Base-by-base conservation (phyloP, 1,140 invertebrate genomes). In the Platyscapa corneri region DNA sequence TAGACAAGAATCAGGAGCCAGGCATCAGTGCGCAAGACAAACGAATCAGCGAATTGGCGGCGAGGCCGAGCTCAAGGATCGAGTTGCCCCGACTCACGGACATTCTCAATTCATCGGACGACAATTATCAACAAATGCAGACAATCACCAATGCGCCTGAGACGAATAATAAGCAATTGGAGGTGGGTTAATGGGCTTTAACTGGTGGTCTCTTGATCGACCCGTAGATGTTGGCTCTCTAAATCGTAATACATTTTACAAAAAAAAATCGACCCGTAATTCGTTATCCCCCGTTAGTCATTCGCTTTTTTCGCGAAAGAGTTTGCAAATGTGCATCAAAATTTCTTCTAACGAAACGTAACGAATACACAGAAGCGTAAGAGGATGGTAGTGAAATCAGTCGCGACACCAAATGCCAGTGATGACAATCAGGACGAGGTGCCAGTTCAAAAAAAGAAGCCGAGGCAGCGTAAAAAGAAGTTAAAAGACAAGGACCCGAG, bases 401-500 rank as follows among this genome's bases (percentile, higher is more conserved):
- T 42, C 32, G 37, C 39, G n/a, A 6, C 32, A 12, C 16, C 32
- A 12, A 34, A 74, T 46, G 56, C 27, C 32, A 84, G 56, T 72
- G 83, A 85, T 16, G 39, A 78, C 6, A 80, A 64, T 3, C 64
- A 64, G 27, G 60, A 49, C 23, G 75, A 60, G 18, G 37, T 46
- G 0, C 70, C n/a, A 16, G 30, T 34, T n/a, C 37, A 7, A 6
- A 79, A 87, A 56, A 64, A 74, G 27, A 72, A 72, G 34, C 1
- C 53, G 0, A 81, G 65, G 30, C 18, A 86, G 80, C 80, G 32
- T 65, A 60, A 88, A 30, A 34, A 89, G 84, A 74, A 67, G 14
- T 37, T 6, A 12, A 80, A 86, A 0, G 72, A 67, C 49, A 89
- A 88, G 79, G 91, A 92, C 79, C 91, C 91, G 16, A 91, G 89